phyloP scores from a whole-genome alignment of 2,113 vertebrate species.

The Perccottus glenii region DNA sequence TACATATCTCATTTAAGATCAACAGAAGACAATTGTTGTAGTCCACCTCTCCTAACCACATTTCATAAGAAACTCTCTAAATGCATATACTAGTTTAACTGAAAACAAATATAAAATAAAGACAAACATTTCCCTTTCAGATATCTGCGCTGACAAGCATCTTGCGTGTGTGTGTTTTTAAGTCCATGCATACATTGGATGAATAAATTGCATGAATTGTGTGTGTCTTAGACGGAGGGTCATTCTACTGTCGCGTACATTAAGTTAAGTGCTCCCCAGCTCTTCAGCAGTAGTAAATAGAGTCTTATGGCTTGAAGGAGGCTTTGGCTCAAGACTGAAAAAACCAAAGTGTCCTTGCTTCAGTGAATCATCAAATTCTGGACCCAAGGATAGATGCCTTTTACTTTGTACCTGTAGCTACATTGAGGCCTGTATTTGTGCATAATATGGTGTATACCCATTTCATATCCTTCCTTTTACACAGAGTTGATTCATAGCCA shows the following conservation, averaged over 20 bases:
- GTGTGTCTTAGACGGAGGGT: slow-evolving; percentile 33
- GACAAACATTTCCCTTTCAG: no score
- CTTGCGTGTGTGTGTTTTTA: slow-evolving; percentile 19
- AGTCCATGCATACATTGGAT: slow-evolving; percentile 10
- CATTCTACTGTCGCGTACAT: slow-evolving; percentile 72
- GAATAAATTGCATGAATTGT: no score
- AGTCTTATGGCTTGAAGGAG: slow-evolving; percentile 61
- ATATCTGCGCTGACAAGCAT: slow-evolving; percentile 2
- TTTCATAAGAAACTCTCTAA: no score
- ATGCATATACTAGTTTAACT: no score
- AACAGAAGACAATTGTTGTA: no score
- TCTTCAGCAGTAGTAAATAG: slow-evolving; percentile 74
- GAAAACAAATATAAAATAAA: no score
- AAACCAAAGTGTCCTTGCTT: slow-evolving; percentile 64
- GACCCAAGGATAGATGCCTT: slow-evolving; percentile 36
- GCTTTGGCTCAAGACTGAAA: slow-evolving; percentile 54
- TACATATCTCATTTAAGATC: slow-evolving; percentile 35
- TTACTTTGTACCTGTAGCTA: slow-evolving; percentile 33
- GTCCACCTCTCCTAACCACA: no score
- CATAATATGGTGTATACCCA: slow-evolving; percentile 4
- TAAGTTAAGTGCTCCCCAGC: slow-evolving; percentile 81
- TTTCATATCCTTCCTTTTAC: not conserved
- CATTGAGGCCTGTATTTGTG: slow-evolving; percentile 20
- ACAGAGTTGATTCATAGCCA: slow-evolving; percentile 22
- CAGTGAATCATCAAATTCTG: slow-evolving; percentile 69